Base-by-base conservation (phyloP, 2,797 vertebrate species). In the Catamblyrhynchus diadema region DNA sequence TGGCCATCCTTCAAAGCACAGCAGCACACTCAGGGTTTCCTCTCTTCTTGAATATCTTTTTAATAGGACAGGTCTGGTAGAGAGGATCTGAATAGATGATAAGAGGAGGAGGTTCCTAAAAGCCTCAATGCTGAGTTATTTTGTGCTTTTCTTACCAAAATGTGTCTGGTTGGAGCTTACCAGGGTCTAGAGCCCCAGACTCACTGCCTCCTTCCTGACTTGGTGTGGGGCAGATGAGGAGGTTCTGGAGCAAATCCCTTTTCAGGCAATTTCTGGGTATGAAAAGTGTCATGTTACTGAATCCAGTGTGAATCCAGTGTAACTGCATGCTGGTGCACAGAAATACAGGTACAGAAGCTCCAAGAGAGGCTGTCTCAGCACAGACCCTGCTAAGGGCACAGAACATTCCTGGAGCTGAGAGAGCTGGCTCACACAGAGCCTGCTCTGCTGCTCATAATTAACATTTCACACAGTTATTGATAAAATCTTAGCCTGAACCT, bases 291-390 rank as follows among this genome's bases (percentile, higher is more conserved):
- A 3, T 27, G 22, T 66, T 33, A 27, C 60, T 71, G 56, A 91
- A 65, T 61, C 10, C 42, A 72, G 65, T 5, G 39, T 82, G 42
- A 53, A 62, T 81, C 22, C 32, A 20, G 73, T 22, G 56, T 12
- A 4, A 3, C 11, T 4, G 54, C 7, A 0, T 17, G 4, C 66
- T 42, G 59, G 17, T 12, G 19, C 37, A 12, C 41, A 39, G 45
- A 84, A 83, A 66, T 21, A 7, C n/a, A 57, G 53, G 50, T 23
- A 14, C 47, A 83, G 61, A 14, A 62, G 35, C 54, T 72, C 5
- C 9, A 3, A 25, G 62, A 71, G 48, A 44, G 15, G 67, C 45
- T 64, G 47, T n/a, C 5, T 32, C 27, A 85, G 61, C 81, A 71
- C 33, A 60, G 28, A 25, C 25, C 27, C 32, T 35, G 72, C 61